Base-by-base conservation (phyloP, 2,113 vertebrate species). In the Hippocampus zosterae region DNA sequence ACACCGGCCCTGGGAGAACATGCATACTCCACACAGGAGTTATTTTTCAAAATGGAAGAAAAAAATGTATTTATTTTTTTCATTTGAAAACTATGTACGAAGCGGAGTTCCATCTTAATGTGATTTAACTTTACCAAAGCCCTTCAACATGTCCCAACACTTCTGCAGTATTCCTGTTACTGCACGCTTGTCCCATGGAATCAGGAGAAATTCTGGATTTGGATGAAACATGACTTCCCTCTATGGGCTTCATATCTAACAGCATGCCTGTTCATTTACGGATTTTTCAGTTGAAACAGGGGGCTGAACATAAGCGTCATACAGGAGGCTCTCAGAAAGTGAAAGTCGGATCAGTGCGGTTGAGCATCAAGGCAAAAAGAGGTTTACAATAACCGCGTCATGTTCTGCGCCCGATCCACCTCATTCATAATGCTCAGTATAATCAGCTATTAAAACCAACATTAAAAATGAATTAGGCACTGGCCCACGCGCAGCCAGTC, bases 291-390 rank as follows among this genome's bases (percentile, higher is more conserved):
- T 29, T 29, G 57, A 23, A 29, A 7, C 15, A 50, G 56, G 63
- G 67, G 73, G 65, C 70, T 60, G 65, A 76, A 63, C 46, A 11
- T 21, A 71, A 56, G 8, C 18, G 33, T 60, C 29, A 60, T 60
- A 18, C 16, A 29, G 29, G 57, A 37, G 33, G 27, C 57, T 33
- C 27, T 60, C 33, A 16, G 27, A 60, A 60, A 33, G 57, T 29
- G 13, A 60, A 60, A 60, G 27, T 15, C 40, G 60, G 19, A 40
- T 16, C 11, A 9, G 65, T 41, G 63, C 52, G n/a, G 33, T 65
- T 74, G 41, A 52, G 63, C 79, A 84, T 74, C 69, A 73, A 83
- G 81, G 82, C 83, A 77, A 87, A 82, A 41, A 66, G 56, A 65
- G 82, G 81, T 75, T 80, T 80, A 85, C 67, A 64, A 64, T 71